These are phyloP conservation scores for Sphaeridia pumilis DNA, from an alignment of 2,888 invertebrate species.

Conservation along the genomic window DNA sequence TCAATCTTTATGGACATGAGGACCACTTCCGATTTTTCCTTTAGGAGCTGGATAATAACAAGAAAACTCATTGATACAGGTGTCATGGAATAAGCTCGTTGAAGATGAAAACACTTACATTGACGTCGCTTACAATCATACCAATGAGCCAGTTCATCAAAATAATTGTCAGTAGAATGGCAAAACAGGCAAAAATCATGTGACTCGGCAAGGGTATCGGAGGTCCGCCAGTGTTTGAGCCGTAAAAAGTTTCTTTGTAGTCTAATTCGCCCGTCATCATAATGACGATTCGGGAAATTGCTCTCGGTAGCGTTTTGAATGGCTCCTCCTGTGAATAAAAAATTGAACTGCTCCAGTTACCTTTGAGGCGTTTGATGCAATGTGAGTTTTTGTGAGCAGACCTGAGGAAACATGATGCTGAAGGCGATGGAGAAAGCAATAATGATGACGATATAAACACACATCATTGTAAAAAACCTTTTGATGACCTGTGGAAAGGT, in stretches of 20 bases:
- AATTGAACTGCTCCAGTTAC: too few species aligned
- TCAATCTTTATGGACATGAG: constrained; percentile 10
- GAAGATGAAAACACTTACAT: background rate
- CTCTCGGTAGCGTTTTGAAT: background rate
- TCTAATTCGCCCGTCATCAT: constrained; percentile 7
- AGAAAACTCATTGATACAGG: too few species aligned
- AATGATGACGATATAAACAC: background rate
- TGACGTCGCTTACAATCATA: constrained; percentile 2
- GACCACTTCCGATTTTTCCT: constrained; percentile 11
- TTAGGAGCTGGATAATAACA: constrained; percentile 4
- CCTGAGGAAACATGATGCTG: constrained; percentile 3
- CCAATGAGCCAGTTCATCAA: constrained; percentile 1
- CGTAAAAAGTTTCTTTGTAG: background rate
- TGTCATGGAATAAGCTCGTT: background rate
- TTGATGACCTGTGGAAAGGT: constrained; percentile 1
- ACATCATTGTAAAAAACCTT: background rate
- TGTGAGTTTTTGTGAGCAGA: background rate
- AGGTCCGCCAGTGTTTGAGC: background rate
- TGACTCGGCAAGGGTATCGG: background rate
- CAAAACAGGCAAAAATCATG: background rate
- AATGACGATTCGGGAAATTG: constrained; percentile 1
- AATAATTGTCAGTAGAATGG: background rate
- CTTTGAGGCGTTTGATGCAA: background rate
- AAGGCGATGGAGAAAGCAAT: constrained; percentile 6
- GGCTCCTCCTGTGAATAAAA: background rate